phyloP scores from a whole-genome alignment of 2,797 vertebrate genomes.

The Sebastes kiyomatsui region DNA sequence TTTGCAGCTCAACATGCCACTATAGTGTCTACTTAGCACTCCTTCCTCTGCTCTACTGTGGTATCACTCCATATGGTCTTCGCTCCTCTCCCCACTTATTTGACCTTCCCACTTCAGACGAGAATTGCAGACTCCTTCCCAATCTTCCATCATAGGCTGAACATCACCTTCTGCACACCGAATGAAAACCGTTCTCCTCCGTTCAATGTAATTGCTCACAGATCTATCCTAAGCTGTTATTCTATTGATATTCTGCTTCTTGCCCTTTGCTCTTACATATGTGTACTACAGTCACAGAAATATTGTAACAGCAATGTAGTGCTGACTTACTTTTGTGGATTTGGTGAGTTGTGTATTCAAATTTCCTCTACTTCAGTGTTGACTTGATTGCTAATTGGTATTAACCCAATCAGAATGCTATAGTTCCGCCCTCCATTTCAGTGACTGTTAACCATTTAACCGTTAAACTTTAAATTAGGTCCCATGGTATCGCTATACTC shows the following conservation, averaged over 20 bases:
- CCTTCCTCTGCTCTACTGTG: slow-evolving; percentile 10
- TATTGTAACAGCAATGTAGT: neutral
- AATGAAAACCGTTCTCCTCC: slow-evolving; percentile 15
- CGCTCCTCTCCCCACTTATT: neutral
- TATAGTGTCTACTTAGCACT: neutral
- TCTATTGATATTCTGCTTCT: neutral
- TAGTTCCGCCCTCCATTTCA: neutral
- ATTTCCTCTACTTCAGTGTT: neutral
- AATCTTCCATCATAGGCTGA: slow-evolving; percentile 20
- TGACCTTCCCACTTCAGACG: slow-evolving; percentile 35
- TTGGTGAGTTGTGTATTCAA: neutral
- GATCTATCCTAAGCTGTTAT: neutral
- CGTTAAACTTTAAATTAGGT: too few relatives aligned
- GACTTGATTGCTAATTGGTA: neutral
- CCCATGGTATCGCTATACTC: fast-evolving
- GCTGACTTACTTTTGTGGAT: neutral
- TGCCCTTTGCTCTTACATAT: neutral
- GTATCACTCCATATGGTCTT: slow-evolving; percentile 19
- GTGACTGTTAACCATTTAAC: neutral
- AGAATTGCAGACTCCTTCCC: neutral
- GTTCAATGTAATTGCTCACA: slow-evolving; percentile 14
- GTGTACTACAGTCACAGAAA: neutral
- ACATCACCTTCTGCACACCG: slow-evolving; percentile 7
- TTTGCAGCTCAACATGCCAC: slow-evolving; percentile 33
- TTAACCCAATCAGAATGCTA: neutral